Percentiles rank a stretch among this genome's conserved stretches.
phyloP scores from a whole-genome alignment of 2,888 invertebrate genomes.

The Machimus atricapillus region DNA sequence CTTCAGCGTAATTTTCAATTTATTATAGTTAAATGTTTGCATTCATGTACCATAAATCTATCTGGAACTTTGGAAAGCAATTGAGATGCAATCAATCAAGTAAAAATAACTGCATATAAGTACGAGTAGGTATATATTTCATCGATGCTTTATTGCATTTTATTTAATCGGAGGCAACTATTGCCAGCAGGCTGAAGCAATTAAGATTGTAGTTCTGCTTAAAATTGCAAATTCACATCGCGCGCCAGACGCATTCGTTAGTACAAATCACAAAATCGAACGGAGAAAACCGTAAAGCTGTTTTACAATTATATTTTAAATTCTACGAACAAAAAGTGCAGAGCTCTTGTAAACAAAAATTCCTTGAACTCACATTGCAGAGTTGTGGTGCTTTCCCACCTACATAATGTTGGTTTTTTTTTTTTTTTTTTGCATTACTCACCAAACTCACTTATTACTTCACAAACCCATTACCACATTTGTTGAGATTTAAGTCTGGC shows the following conservation, averaged over 20 bases:
- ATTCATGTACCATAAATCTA: background rate
- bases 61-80: background rate
- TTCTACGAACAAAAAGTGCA: background rate
- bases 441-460: background rate
- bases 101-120: background rate
- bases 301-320: background rate
- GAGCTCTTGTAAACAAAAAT: background rate
- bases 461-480: background rate
- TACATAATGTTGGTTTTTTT: background rate
- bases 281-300: background rate
- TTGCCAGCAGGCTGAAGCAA: background rate
- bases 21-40: background rate
- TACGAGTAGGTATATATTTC: background rate
- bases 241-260: background rate
- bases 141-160: background rate
- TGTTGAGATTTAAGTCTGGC: background rate
- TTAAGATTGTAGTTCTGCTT: background rate
- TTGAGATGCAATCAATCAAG: background rate
- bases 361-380: background rate
- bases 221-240: background rate
- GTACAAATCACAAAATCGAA: background rate
- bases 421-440: background rate
- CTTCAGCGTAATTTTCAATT: background rate
- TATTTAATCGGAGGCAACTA: background rate
- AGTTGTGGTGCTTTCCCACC: background rate